Evolutionary conservation across 2,888 invertebrate species (phyloP).

Genomic region (Hypselothyrea guttata): DNA sequence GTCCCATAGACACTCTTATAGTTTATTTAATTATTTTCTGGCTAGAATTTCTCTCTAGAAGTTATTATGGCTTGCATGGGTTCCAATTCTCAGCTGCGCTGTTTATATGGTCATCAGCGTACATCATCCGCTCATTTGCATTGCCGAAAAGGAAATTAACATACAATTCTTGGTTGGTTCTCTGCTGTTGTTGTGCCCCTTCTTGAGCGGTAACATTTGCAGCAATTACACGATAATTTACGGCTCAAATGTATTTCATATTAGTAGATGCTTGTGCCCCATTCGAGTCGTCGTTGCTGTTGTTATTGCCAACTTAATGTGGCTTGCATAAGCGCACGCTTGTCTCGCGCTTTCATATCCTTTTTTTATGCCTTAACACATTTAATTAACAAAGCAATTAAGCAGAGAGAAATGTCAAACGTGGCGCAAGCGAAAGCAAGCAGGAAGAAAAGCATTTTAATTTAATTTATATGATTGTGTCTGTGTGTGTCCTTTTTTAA

Average conservation of each 20-base stretch:
- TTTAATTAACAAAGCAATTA: conserved; percentile 78
- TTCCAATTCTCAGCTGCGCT: no score
- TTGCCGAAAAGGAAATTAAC: conserved; percentile 47
- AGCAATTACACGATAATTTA: conserved; percentile 65
- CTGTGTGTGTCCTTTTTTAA: conserved; percentile 8
- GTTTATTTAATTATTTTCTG: no score
- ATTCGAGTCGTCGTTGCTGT: conserved; percentile 14
- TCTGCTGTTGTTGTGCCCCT: conserved; percentile 5
- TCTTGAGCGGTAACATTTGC: conserved; percentile 19
- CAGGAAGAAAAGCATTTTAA: conserved; percentile 59
- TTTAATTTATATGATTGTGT: conserved; percentile 57
- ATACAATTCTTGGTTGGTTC: no score
- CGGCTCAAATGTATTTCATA: conserved; percentile 64
- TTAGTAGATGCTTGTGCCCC: conserved; percentile 38
- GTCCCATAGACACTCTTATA: no score
- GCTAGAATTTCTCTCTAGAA: no score
- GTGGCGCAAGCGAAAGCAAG: conserved; percentile 21
- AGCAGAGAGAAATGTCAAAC: conserved; percentile 62
- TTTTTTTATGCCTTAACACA: conserved; percentile 65
- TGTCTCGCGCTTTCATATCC: conserved; percentile 48
- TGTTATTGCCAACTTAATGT: conserved; percentile 63
- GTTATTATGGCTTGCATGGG: no score
- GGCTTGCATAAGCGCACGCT: conserved; percentile 50
- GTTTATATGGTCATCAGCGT: conserved; percentile 21
- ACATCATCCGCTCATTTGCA: conserved; percentile 56